Evolutionary conservation across 2,797 vertebrate genomes (phyloP).

Genomic region (Eospalax fontanierii): DNA sequence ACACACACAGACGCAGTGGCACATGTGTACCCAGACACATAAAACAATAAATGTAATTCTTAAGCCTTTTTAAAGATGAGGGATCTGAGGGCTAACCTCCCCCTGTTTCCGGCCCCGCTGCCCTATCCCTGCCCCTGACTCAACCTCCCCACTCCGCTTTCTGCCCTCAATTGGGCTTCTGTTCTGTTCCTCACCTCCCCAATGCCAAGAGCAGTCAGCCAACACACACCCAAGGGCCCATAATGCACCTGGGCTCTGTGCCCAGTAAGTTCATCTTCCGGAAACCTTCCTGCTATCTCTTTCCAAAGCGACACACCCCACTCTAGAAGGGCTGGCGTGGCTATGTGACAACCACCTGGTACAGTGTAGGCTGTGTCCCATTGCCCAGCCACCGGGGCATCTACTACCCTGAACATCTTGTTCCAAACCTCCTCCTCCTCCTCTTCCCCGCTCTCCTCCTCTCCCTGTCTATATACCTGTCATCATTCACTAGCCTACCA

Average conservation of each 20-base stretch:
- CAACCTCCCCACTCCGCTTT: not conserved
- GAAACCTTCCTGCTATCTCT: not conserved
- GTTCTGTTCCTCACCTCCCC: not conserved
- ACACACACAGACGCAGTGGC: too few relatives aligned
- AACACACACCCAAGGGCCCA: not conserved
- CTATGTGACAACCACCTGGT: not conserved
- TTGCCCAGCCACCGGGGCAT: not conserved
- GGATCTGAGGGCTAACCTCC: not conserved
- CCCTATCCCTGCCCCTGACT: not conserved
- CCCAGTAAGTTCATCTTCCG: conserved; percentile 35
- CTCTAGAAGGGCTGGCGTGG: not conserved
- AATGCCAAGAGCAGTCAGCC: conserved; percentile 17
- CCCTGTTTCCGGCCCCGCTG: not conserved
- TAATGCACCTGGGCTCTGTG: conserved; percentile 33
- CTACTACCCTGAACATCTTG: not conserved
- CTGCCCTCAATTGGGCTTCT: not conserved
- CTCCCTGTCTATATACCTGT: not conserved
- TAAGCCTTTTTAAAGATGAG: not conserved
- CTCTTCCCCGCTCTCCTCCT: too few relatives aligned
- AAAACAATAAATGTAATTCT: not conserved
- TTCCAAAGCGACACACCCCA: not conserved
- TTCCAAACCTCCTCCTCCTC: not conserved
- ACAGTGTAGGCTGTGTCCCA: not conserved
- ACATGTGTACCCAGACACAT: not conserved
- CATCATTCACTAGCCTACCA: not conserved